Evolutionary conservation across 2,113 vertebrate species (phyloP).

Genomic region (Struthio camelus): DNA sequence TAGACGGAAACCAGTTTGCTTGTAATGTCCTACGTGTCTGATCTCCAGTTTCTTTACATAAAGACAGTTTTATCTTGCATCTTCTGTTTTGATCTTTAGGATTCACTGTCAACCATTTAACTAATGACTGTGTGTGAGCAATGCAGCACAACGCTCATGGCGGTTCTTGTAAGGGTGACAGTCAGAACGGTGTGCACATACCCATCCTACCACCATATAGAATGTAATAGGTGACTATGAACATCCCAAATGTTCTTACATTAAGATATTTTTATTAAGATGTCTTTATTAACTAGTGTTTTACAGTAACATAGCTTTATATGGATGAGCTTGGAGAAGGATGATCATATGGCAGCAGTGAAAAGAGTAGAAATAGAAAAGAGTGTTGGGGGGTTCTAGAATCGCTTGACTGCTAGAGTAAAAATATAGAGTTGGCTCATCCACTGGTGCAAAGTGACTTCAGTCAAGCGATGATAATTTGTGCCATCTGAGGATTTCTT

Average conservation of each 20-base stretch:
- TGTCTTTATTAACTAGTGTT: not conserved
- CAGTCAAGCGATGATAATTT: not conserved
- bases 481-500: not conserved
- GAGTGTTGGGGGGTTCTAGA: not conserved
- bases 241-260: not conserved
- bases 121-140: not conserved
- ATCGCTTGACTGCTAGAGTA: not conserved
- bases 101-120: slow-evolving; percentile 14
- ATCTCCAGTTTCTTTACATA: slow-evolving; percentile 49
- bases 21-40: slow-evolving; percentile 1
- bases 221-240: not conserved
- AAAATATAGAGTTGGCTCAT: not conserved
- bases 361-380: not conserved
- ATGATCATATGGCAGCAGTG: not conserved
- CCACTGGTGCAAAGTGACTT: not conserved
- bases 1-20: slow-evolving; percentile 25
- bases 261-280: not conserved
- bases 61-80: slow-evolving; percentile 30
- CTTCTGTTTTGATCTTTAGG: slow-evolving; percentile 58
- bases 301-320: not conserved
- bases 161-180: not conserved
- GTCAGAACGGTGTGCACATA: not conserved
- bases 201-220: not conserved
- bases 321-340: not conserved
- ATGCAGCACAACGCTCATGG: not conserved